These are phyloP conservation scores for Strigamia crassipes DNA, from an alignment of 2,888 invertebrate species.

Conservation along the genomic window DNA sequence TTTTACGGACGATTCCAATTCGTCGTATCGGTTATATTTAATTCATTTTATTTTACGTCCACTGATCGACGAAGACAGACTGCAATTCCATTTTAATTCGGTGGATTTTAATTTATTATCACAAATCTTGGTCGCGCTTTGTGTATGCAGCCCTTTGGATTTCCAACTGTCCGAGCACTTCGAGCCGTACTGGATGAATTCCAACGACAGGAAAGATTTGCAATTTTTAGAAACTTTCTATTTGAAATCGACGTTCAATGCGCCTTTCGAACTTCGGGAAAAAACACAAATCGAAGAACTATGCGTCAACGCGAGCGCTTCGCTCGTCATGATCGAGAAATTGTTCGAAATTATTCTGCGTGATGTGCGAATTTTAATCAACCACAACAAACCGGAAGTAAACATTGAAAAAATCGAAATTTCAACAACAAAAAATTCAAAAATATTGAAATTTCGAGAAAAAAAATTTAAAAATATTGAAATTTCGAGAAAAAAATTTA, in stretches of 20 bases:
- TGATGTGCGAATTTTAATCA: neutral
- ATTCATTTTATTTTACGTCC: neutral
- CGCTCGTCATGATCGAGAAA: neutral
- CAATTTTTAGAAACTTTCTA: neutral
- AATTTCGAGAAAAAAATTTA: too few species aligned
- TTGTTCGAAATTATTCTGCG: neutral
- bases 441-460: too few species aligned
- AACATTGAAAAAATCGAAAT: too few species aligned
- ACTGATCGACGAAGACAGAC: neutral
- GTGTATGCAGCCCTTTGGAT: neutral
- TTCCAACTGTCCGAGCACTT: neutral
- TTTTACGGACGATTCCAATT: neutral
- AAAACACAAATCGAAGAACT: neutral
- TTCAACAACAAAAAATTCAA: too few species aligned
- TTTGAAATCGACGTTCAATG: neutral
- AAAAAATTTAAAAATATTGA: too few species aligned
- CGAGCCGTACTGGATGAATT: neutral
- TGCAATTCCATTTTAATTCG: neutral
- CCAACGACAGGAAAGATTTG: neutral
- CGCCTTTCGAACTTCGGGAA: neutral
- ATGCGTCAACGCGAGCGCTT: neutral
- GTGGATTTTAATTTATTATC: neutral
- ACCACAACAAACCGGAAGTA: neutral
- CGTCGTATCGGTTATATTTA: neutral
- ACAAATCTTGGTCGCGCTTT: neutral